phyloP scores from a whole-genome alignment of 92 coral and sea anemone species.

The Diadumene lineata region DNA sequence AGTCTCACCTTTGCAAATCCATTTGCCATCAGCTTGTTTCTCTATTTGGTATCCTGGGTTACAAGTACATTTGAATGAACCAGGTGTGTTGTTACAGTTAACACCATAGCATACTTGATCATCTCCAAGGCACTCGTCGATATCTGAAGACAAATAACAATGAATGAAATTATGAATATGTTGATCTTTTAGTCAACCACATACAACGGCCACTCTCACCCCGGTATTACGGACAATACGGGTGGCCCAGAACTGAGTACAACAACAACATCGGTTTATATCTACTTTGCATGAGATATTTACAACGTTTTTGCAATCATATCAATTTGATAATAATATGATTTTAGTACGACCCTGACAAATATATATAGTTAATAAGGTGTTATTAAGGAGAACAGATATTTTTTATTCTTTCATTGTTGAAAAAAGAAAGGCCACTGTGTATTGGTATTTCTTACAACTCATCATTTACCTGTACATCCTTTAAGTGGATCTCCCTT shows the following conservation, averaged over 20 bases:
- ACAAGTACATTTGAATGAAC: constrained; percentile 67
- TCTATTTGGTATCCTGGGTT: constrained; percentile 39
- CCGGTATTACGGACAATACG: background rate
- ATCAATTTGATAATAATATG: background rate
- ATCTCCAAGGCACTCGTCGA: constrained; percentile 51
- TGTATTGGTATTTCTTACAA: too few species aligned
- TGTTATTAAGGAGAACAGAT: too few species aligned
- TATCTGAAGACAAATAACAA: constrained; percentile 31
- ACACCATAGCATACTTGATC: constrained; percentile 33
- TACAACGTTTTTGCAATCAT: background rate
- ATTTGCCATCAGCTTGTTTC: constrained; percentile 8
- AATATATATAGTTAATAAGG: too few species aligned
- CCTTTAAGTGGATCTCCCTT: constrained; percentile 62
- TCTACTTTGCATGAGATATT: background rate
- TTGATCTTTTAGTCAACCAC: background rate
- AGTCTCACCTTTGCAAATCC: constrained; percentile 37
- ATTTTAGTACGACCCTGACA: background rate
- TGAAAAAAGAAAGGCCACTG: too few species aligned
- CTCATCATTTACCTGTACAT: constrained; percentile 57
- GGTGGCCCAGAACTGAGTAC: background rate
- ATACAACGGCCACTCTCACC: background rate
- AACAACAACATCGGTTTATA: background rate
- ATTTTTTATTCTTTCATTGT: too few species aligned
- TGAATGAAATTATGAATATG: background rate
- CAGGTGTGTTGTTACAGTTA: constrained; percentile 50